Evolutionary conservation across 64 coral and sea anemone genomes (phyloP).

Genomic region (Montipora efflorescens): DNA sequence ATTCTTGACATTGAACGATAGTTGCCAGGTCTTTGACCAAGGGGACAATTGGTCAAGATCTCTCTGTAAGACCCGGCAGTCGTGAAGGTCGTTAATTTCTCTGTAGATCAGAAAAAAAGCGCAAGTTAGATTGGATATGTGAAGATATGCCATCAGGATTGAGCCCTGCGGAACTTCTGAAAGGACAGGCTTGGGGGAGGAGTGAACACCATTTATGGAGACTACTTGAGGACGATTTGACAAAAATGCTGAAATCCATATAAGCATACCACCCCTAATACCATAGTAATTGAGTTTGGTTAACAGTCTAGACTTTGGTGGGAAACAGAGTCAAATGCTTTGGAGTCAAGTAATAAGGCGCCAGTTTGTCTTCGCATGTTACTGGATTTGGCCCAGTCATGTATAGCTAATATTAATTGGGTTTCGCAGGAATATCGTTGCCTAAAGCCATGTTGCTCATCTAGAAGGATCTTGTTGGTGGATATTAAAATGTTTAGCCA

Average conservation of each 20-base stretch:
- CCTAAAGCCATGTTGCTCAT: slow-evolving; percentile 44
- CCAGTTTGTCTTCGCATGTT: background rate
- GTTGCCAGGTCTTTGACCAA: no score
- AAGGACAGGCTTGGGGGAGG: background rate
- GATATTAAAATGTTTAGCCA: slow-evolving; percentile 13
- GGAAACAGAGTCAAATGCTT: slow-evolving; percentile 37
- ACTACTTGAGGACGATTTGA: background rate
- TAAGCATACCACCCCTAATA: background rate
- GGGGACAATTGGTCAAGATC: no score
- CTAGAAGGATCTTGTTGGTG: background rate
- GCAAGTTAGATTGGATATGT: no score
- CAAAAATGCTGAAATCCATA: background rate
- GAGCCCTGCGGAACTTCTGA: background rate
- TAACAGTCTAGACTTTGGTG: no score
- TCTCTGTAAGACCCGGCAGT: no score
- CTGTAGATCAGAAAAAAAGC: no score
- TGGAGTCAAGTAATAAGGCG: background rate
- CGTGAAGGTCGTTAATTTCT: no score
- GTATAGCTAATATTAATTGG: background rate
- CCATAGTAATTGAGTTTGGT: background rate
- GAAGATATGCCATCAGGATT: background rate
- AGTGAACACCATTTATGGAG: background rate
- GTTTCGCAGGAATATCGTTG: background rate
- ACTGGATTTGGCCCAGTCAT: slow-evolving; percentile 44
- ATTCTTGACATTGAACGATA: no score